A percentile compares a stretch with the other conserved stretches of the same genome.
Evolutionary conservation across 1,140 invertebrate species (phyloP).

Genomic region (Diuraphis noxia): DNA sequence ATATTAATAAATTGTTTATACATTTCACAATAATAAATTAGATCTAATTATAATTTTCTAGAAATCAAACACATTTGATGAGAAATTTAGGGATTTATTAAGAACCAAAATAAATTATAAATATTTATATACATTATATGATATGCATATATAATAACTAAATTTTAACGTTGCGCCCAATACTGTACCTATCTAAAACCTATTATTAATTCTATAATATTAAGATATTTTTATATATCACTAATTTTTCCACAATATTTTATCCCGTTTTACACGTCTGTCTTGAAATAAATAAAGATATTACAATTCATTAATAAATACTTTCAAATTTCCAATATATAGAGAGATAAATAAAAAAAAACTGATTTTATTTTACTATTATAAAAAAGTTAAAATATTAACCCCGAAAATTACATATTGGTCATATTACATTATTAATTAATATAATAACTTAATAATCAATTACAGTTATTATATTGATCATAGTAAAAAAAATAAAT

Average conservation of each 20-base stretch:
- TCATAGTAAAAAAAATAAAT: too few relatives aligned
- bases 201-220: neutral
- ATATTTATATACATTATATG: neutral
- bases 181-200: neutral
- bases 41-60: neutral
- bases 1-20: neutral
- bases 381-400: too few relatives aligned
- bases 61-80: neutral
- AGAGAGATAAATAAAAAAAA: too few relatives aligned
- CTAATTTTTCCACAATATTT: neutral
- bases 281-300: neutral
- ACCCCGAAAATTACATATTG: too few relatives aligned
- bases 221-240: neutral
- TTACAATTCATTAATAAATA: neutral
- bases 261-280: too few relatives aligned
- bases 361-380: too few relatives aligned
- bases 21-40: neutral
- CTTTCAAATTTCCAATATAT: neutral
- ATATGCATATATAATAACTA: neutral
- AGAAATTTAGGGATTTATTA: neutral
- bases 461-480: too few relatives aligned
- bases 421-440: too few relatives aligned
- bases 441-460: too few relatives aligned
- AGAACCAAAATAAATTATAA: neutral
- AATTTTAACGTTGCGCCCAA: neutral